Base-by-base conservation (phyloP, 2,797 vertebrate genomes). In the Macrochelys suwanniensis region DNA sequence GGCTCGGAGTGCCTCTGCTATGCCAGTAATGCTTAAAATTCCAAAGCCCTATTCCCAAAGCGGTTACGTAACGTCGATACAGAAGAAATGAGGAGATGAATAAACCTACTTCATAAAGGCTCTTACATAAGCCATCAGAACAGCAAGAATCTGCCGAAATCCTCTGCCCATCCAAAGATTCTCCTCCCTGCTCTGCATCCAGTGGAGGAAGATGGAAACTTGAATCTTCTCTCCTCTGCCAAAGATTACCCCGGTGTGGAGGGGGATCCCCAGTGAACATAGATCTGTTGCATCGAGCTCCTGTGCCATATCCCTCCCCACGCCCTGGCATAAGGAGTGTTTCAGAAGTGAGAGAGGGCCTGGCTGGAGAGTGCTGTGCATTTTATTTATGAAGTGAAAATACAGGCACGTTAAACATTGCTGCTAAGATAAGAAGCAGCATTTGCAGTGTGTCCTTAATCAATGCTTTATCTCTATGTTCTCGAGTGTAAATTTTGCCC, bases 401-500 rank as follows among this genome's bases (percentile, higher is more conserved):
- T 45, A 12, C 42, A 76, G 42, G 25, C 25, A 25, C 42, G 25
- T 28, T 26, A 25, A 76, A 76, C 12, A 26, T 45, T 26, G 11
- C 37, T 47, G 71, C 45, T 94, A 91, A 26, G 25, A 84, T 59
- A 91, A 87, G 91, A 59, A 84, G 88, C 95, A 2, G 7, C 23
- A 87, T 95, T 95, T 86, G 65, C 84, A 83, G 61, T 65, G 31
- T 74, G 81, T 93, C 25, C 74, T 91, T 95, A 94, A 89, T 96
- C 92, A 71, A 13, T 76, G 45, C 51, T 90, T 84, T 94, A 51
- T 93, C 87, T 91, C 93, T 68, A 76, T 81, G 61, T 92, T 91
- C 90, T 91, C 84, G 82, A n/a, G 88, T 84, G 87, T 90, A 88
- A 80, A 79, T 95, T 89, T 84, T 95, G 84, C 56, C 82, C 92